Percentiles rank a stretch among this genome's conserved stretches.
These are phyloP conservation scores for Bradypus variegatus DNA, from an alignment of 2,797 vertebrate genomes.

Conservation along the genomic window DNA sequence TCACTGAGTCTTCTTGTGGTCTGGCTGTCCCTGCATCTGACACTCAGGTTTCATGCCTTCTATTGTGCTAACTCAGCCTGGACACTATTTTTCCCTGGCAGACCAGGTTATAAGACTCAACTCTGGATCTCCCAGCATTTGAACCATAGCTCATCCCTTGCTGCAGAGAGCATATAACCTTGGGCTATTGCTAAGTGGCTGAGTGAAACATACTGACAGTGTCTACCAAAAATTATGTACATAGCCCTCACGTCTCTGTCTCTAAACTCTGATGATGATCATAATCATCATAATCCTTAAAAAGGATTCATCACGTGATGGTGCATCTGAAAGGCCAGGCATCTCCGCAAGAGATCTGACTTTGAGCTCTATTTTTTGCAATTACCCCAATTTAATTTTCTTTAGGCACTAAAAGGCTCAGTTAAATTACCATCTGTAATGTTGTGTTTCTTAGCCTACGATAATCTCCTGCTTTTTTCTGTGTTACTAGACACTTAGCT, in stretches of 20 bases:
- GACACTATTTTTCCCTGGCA: background rate
- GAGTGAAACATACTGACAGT: background rate
- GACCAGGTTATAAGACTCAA: background rate
- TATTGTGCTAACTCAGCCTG: background rate
- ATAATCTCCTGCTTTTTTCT: background rate
- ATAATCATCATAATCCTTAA: background rate
- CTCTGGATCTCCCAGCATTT: background rate
- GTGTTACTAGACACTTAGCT: background rate
- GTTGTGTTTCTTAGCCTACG: background rate
- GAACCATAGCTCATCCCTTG: background rate
- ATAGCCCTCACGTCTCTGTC: background rate
- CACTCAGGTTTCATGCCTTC: too few relatives aligned
- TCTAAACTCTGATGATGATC: background rate
- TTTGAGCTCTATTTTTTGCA: background rate
- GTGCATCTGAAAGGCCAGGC: background rate
- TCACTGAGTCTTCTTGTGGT: background rate
- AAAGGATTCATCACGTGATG: background rate
- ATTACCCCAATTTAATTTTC: constrained; percentile 8
- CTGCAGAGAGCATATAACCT: background rate
- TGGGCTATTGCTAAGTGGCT: background rate
- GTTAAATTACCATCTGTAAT: background rate
- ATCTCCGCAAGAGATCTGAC: background rate
- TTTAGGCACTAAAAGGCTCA: constrained; percentile 13
- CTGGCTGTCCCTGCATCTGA: background rate
- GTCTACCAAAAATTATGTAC: background rate